A percentile compares a stretch with the other conserved stretches of the same genome.
Conservation (phyloP, 2,113 vertebrate genomes). For the Chunga burmeisteri region DNA sequence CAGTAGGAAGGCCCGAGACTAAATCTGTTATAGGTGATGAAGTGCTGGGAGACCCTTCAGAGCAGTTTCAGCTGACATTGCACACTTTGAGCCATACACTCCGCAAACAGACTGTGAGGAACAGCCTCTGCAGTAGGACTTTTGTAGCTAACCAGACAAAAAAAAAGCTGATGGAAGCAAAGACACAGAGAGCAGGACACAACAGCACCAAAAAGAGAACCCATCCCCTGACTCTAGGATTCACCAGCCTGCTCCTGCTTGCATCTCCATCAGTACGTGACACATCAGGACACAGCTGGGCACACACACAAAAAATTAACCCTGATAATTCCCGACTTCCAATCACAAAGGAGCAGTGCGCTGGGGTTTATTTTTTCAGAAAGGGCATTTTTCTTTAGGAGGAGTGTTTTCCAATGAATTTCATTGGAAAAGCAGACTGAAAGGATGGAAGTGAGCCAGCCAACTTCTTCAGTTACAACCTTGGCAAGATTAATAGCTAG, state of each 20-base stretch:
- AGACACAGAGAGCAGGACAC: background rate
- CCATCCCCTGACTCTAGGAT: too few species aligned
- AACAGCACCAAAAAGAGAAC: background rate
- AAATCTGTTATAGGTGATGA: background rate
- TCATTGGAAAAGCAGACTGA: background rate
- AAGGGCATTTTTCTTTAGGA: background rate
- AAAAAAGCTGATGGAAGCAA: background rate
- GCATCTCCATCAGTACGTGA: accelerated
- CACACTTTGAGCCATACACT: background rate
- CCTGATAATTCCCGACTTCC: background rate
- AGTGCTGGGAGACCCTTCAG: background rate
- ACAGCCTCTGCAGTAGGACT: background rate
- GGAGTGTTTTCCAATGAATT: background rate
- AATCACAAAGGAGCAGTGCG: accelerated
- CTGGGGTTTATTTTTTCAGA: background rate
- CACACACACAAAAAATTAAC: background rate
- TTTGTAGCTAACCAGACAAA: background rate
- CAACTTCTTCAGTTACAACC: background rate
- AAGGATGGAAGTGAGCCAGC: background rate
- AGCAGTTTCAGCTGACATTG: background rate
- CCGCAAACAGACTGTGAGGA: background rate
- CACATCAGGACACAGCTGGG: background rate
- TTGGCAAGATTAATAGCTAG: conserved; percentile 16
- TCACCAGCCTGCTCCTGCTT: background rate
- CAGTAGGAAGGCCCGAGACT: background rate